These are phyloP conservation scores for Heteromurus nitidus DNA, from an alignment of 2,888 invertebrate species.

Conservation along the genomic window DNA sequence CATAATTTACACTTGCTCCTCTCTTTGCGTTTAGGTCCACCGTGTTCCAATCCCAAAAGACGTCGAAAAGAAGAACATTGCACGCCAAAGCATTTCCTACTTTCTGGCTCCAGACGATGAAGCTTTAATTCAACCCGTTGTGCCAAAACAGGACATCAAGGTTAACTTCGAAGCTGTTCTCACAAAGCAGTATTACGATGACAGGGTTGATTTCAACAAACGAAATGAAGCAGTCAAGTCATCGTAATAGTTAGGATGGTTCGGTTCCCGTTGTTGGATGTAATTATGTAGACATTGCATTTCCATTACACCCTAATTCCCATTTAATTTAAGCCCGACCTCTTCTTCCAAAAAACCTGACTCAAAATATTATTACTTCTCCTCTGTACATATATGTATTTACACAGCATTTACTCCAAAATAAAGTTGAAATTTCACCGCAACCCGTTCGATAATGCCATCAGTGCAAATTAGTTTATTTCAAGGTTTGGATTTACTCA, in stretches of 20 bases:
- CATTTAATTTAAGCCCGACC: conserved; percentile 2
- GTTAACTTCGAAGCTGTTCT: conserved; percentile 62
- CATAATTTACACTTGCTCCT: background rate
- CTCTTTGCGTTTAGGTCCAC: conserved; percentile 78
- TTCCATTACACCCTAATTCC: background rate
- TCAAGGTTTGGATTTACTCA: no score
- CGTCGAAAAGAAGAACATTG: conserved; percentile 80
- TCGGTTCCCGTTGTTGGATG: no score
- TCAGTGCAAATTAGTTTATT: conserved; percentile 34
- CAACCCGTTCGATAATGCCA: conserved; percentile 49
- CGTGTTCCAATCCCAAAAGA: conserved; percentile 85
- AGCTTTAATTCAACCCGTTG: conserved; percentile 78
- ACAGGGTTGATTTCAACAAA: conserved; percentile 62
- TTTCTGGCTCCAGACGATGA: conserved; percentile 85
- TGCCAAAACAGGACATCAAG: conserved; percentile 64
- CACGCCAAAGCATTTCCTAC: conserved; percentile 85
- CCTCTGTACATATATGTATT: no score
- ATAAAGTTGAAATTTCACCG: conserved; percentile 43
- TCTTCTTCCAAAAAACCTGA: no score
- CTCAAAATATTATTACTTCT: no score
- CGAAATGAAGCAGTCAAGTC: conserved; percentile 1
- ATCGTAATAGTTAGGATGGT: no score
- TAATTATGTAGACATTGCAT: no score
- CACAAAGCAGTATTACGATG: conserved; percentile 62
- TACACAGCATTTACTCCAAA: background rate